Percentiles rank a stretch among this genome's conserved stretches.
Conservation (phyloP, 2,888 invertebrate genomes). For the Drosophila imparisetae region DNA sequence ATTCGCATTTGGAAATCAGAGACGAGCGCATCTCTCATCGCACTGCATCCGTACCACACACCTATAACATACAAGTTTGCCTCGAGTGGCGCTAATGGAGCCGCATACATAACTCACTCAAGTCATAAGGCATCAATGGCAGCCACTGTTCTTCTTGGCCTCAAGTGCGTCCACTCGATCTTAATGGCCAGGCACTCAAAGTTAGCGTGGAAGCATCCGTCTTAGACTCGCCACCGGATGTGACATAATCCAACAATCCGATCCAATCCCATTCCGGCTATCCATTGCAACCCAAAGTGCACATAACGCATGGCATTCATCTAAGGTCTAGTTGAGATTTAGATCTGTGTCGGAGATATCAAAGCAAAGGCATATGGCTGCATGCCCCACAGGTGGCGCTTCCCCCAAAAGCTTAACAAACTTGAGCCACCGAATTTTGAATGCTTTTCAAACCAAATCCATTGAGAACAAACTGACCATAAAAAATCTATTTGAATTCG, state of each 20-base stretch:
- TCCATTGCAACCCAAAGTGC: conserved; percentile 50
- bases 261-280: conserved; percentile 10
- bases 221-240: conserved; percentile 61
- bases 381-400: conserved; percentile 74
- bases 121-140: conserved; percentile 41
- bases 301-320: conserved; percentile 72
- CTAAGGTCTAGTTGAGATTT: conserved; percentile 36
- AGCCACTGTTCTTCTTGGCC: conserved; percentile 49
- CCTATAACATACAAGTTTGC: conserved; percentile 22
- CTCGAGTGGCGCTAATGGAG: conserved; percentile 65
- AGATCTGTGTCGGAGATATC: conserved; percentile 76
- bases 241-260: conserved; percentile 66
- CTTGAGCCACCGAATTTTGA: conserved; percentile 10
- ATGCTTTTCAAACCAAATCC: conserved; percentile 20
- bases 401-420: conserved; percentile 15
- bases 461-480: background rate
- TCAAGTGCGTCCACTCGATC: conserved; percentile 45
- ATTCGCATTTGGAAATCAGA: conserved; percentile 72
- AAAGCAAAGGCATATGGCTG: conserved; percentile 45
- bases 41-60: conserved; percentile 20
- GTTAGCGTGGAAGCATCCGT: conserved; percentile 34
- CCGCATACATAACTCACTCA: conserved; percentile 25
- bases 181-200: conserved; percentile 61
- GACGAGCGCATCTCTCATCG: conserved; percentile 24
- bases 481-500: background rate